Percentiles rank a stretch among this genome's conserved stretches.
Conservation (phyloP, 2,888 invertebrate species). For the Steinernema scapterisci region DNA sequence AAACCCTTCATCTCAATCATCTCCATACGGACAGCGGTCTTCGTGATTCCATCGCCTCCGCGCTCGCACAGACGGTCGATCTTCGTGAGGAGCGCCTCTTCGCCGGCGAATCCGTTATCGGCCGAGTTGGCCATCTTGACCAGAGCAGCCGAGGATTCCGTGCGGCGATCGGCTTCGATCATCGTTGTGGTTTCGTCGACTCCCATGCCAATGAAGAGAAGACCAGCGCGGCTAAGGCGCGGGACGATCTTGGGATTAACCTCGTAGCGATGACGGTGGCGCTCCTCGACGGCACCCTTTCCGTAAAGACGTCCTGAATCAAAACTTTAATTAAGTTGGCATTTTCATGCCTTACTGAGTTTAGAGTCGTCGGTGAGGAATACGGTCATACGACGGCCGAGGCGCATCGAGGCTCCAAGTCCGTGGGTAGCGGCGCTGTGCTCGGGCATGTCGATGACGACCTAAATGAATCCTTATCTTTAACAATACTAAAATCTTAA, state of each 20-base stretch:
- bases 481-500: too few relatives aligned
- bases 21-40: slow-evolving; percentile 39
- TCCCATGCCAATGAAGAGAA: slow-evolving; percentile 73
- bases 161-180: slow-evolving; percentile 34
- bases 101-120: slow-evolving; percentile 1
- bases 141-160: slow-evolving; percentile 52
- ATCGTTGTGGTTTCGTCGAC: slow-evolving; percentile 36
- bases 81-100: slow-evolving; percentile 8
- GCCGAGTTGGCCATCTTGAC: slow-evolving; percentile 47
- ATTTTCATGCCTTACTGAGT: slow-evolving; percentile 66
- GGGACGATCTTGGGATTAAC: slow-evolving; percentile 81
- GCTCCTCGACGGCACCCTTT: slow-evolving; percentile 75
- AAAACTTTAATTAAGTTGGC: background rate
- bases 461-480: slow-evolving; percentile 37
- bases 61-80: slow-evolving; percentile 1
- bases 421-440: slow-evolving; percentile 81
- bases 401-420: slow-evolving; percentile 93
- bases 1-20: slow-evolving; percentile 40
- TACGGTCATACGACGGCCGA: slow-evolving; percentile 84
- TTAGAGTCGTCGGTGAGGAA: slow-evolving; percentile 73
- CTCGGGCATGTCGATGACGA: slow-evolving; percentile 94
- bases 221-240: slow-evolving; percentile 80
- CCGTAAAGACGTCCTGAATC: slow-evolving; percentile 61
- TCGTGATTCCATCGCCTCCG: background rate
- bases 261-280: slow-evolving; percentile 94